A percentile compares a stretch with the other conserved stretches of the same genome.
Evolutionary conservation across 2,797 vertebrate genomes (phyloP).

Genomic region (Sternarchorhynchus goeldii): DNA sequence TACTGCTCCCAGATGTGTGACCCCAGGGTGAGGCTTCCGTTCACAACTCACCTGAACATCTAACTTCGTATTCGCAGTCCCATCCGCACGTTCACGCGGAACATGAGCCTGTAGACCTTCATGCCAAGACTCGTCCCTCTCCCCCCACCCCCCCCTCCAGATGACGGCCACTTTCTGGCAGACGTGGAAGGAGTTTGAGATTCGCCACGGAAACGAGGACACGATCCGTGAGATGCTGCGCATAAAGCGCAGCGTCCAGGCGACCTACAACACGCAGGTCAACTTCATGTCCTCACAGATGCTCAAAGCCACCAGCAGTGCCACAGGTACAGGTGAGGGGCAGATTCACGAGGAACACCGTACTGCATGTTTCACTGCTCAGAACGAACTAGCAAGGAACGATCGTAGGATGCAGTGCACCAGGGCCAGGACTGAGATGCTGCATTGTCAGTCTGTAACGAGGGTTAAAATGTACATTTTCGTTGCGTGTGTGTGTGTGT

Average conservation of each 20-base stretch:
- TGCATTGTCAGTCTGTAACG: background rate
- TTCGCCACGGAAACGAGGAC: constrained; percentile 95
- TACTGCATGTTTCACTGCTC: no score
- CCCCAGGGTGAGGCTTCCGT: constrained; percentile 78
- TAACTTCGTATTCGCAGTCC: background rate
- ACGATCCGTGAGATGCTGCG: constrained; percentile 93
- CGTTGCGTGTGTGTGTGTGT: background rate
- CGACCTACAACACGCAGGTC: constrained; percentile 96
- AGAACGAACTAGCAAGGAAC: no score
- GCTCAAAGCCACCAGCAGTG: constrained; percentile 86
- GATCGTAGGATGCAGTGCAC: no score
- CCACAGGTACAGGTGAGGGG: constrained; percentile 81
- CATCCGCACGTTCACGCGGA: no score
- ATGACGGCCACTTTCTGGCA: constrained; percentile 91
- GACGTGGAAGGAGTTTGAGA: constrained; percentile 95
- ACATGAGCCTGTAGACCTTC: no score
- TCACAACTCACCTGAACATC: background rate
- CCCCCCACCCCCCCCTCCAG: constrained; percentile 62
- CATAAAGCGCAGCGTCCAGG: constrained; percentile 93
- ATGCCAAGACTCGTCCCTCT: no score
- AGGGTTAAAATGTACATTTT: background rate
- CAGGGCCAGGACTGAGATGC: no score
- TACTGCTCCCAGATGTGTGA: constrained; percentile 96
- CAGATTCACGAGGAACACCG: no score
- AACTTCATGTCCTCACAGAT: constrained; percentile 98